These are phyloP conservation scores for Hirtodrosophila cameraria DNA, from an alignment of 2,888 invertebrate species.

Conservation along the genomic window DNA sequence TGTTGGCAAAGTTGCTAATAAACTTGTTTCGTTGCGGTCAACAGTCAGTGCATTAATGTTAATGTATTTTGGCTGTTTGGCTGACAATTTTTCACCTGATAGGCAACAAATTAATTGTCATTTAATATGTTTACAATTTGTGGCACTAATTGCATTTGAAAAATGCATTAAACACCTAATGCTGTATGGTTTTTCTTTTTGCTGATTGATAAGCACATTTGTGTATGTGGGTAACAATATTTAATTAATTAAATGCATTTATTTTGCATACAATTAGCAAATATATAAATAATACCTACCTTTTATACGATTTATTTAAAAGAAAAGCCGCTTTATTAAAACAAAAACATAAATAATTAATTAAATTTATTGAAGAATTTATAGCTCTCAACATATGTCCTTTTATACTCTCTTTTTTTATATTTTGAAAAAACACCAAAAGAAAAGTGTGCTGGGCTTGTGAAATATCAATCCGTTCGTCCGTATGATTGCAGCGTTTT, in stretches of 20 bases:
- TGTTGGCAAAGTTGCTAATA: constrained; percentile 12
- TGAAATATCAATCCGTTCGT: too few species aligned
- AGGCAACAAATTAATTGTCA: constrained; percentile 73
- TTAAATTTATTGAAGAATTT: too few species aligned
- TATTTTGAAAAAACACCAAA: too few species aligned
- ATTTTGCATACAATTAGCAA: neutral
- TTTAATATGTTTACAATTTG: constrained; percentile 59
- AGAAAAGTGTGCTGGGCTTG: too few species aligned
- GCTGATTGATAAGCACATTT: constrained; percentile 54
- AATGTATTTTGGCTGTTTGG: constrained; percentile 72
- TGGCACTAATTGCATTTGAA: constrained; percentile 68
- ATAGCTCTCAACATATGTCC: too few species aligned
- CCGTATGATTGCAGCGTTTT: too few species aligned
- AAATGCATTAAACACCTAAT: constrained; percentile 64
- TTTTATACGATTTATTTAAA: too few species aligned
- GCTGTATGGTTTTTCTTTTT: constrained; percentile 9
- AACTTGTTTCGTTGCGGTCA: constrained; percentile 33
- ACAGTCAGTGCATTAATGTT: constrained; percentile 52
- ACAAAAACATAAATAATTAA: too few species aligned
- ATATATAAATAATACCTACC: neutral
- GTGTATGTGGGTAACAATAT: constrained; percentile 14
- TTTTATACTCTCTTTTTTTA: too few species aligned
- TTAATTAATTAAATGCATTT: constrained; percentile 36
- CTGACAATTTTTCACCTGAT: constrained; percentile 64
- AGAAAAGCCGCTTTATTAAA: too few species aligned